Evolutionary conservation across 1,140 invertebrate species (phyloP).

Genomic region (Lasaia peninsularis): DNA sequence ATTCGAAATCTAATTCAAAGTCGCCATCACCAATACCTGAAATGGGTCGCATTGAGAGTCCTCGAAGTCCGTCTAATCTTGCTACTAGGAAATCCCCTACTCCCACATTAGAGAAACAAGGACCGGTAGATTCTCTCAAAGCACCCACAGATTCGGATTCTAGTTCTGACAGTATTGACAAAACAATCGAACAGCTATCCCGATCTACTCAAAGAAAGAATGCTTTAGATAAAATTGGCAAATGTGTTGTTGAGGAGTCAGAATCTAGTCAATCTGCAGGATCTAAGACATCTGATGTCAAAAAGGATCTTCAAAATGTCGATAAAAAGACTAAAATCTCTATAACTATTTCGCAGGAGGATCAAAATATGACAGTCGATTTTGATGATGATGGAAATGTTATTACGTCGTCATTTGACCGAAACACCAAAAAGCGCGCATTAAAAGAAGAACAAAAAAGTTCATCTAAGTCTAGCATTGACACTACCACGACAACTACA

Average conservation of each 20-base stretch:
- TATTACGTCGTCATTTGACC: conserved; percentile 65
- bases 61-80: conserved; percentile 64
- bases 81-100: conserved; percentile 77
- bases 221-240: conserved; percentile 67
- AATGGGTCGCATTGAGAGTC: conserved; percentile 59
- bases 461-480: conserved; percentile 72
- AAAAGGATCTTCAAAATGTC: conserved; percentile 48
- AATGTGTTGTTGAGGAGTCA: conserved; percentile 70
- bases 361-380: conserved; percentile 73
- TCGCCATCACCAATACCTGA: conserved; percentile 66
- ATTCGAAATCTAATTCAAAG: conserved; percentile 70
- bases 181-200: conserved; percentile 67
- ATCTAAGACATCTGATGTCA: conserved; percentile 58
- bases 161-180: conserved; percentile 73
- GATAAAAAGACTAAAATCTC: conserved; percentile 73
- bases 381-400: conserved; percentile 73
- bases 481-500: conserved; percentile 68
- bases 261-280: conserved; percentile 72
- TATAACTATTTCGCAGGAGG: conserved; percentile 75
- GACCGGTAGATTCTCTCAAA: conserved; percentile 77
- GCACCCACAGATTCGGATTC: conserved; percentile 75
- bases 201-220: conserved; percentile 53
- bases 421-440: conserved; percentile 57
- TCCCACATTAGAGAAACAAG: conserved; percentile 80
- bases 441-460: conserved; percentile 73